These are phyloP conservation scores for Zoanthus sociatus DNA, from an alignment of 92 coral and sea anemone species.

Conservation along the genomic window DNA sequence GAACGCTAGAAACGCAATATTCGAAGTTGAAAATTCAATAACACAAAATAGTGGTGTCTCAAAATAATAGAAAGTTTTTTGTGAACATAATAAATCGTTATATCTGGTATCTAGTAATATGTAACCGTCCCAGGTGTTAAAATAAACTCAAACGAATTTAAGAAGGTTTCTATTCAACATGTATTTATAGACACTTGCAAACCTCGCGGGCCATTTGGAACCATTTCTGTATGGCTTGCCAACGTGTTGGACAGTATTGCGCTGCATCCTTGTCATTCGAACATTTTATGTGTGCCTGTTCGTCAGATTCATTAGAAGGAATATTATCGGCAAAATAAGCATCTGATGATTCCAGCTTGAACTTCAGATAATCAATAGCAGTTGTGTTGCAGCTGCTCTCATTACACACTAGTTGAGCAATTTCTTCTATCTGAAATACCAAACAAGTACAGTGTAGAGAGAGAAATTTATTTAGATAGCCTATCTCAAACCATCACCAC, in stretches of 20 bases:
- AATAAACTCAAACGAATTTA: too few species aligned
- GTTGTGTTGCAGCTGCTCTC: background rate
- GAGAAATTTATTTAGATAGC: too few species aligned
- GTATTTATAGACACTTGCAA: background rate
- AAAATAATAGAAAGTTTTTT: too few species aligned
- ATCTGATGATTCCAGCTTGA: background rate
- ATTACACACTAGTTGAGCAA: constrained; percentile 15
- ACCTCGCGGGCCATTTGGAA: constrained; percentile 40
- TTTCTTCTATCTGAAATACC: background rate
- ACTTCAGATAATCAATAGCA: constrained; percentile 22
- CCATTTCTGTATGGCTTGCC: constrained; percentile 48
- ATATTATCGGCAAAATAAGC: constrained; percentile 2
- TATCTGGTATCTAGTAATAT: too few species aligned
- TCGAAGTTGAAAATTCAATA: too few species aligned
- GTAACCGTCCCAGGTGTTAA: too few species aligned
- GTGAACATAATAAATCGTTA: too few species aligned
- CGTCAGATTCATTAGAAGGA: constrained; percentile 24
- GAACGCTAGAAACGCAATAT: too few species aligned
- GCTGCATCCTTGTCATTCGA: background rate
- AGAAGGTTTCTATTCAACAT: too few species aligned
- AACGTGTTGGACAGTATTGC: constrained; percentile 20
- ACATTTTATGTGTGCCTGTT: background rate
- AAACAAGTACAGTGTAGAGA: background rate
- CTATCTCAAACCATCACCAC: too few species aligned
- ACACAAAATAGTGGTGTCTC: too few species aligned